A percentile compares a stretch with the other conserved stretches of the same genome.
Evolutionary conservation across 2,797 vertebrate genomes (phyloP).

Genomic region (Eleutherodactylus coqui): DNA sequence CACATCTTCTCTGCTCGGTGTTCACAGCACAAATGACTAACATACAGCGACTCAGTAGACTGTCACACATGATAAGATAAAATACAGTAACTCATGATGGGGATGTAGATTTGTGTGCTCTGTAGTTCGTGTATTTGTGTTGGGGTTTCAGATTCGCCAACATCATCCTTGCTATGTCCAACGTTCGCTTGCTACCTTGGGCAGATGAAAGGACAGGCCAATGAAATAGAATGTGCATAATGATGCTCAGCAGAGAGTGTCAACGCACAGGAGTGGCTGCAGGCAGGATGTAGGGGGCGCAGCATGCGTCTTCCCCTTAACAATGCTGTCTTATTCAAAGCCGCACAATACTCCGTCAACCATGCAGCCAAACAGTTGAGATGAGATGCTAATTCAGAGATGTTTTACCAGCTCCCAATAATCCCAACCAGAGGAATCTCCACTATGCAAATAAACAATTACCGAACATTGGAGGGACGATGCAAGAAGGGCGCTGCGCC

Average conservation of each 20-base stretch:
- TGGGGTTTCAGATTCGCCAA: neutral
- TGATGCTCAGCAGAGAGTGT: conserved; percentile 16
- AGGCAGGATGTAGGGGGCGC: neutral
- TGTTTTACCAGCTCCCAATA: conserved; percentile 20
- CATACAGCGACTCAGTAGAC: neutral
- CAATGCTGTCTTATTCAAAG: conserved; percentile 52
- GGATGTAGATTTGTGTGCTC: neutral
- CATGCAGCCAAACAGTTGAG: conserved; percentile 45
- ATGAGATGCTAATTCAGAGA: conserved; percentile 30
- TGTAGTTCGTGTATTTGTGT: no score
- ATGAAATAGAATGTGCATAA: neutral
- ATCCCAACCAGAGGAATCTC: neutral
- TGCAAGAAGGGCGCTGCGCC: neutral
- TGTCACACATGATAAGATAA: neutral
- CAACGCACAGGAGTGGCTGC: neutral
- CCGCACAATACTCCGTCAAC: conserved; percentile 24
- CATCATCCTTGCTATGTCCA: no score
- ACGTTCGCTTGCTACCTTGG: no score
- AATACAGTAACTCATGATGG: no score
- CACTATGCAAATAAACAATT: conserved; percentile 33
- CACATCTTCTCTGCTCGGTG: no score
- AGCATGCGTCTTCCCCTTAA: neutral
- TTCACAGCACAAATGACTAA: no score
- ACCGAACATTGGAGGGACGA: neutral
- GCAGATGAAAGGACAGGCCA: neutral